Conservation (phyloP, 1,140 invertebrate genomes). For the Monomorium pharaonis region DNA sequence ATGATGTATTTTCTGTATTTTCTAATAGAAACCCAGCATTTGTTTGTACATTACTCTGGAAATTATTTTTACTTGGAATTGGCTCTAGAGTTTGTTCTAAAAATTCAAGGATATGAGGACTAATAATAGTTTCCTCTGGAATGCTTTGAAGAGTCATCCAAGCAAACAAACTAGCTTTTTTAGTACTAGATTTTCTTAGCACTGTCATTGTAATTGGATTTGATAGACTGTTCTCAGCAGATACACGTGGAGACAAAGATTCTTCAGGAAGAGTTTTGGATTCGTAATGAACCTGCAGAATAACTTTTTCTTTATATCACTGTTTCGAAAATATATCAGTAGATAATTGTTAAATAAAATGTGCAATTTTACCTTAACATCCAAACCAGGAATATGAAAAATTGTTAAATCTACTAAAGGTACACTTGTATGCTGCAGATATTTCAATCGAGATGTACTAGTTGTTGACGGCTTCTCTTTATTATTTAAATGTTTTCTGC, state of each 20-base stretch:
- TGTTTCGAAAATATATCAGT: neutral
- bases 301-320: slow-evolving; percentile 2
- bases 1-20: slow-evolving; percentile 81
- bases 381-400: slow-evolving; percentile 97
- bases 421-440: slow-evolving; percentile 82
- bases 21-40: slow-evolving; percentile 78
- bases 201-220: slow-evolving; percentile 75
- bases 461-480: slow-evolving; percentile 84
- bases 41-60: slow-evolving; percentile 80
- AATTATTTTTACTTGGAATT: slow-evolving; percentile 90
- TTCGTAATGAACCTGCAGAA: slow-evolving; percentile 91
- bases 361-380: slow-evolving; percentile 91
- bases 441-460: slow-evolving; percentile 84
- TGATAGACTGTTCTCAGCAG: slow-evolving; percentile 74
- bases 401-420: slow-evolving; percentile 93
- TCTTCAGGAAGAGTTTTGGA: slow-evolving; percentile 92
- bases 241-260: slow-evolving; percentile 77
- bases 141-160: slow-evolving; percentile 98
- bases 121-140: slow-evolving; percentile 97
- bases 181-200: slow-evolving; percentile 88
- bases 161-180: slow-evolving; percentile 97
- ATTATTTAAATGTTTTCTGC: slow-evolving; percentile 82
- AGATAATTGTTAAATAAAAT: neutral
- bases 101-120: slow-evolving; percentile 97
- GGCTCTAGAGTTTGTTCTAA: slow-evolving; percentile 97